Conservation (phyloP, 2,113 vertebrate genomes). For the Saccopteryx leptura region DNA sequence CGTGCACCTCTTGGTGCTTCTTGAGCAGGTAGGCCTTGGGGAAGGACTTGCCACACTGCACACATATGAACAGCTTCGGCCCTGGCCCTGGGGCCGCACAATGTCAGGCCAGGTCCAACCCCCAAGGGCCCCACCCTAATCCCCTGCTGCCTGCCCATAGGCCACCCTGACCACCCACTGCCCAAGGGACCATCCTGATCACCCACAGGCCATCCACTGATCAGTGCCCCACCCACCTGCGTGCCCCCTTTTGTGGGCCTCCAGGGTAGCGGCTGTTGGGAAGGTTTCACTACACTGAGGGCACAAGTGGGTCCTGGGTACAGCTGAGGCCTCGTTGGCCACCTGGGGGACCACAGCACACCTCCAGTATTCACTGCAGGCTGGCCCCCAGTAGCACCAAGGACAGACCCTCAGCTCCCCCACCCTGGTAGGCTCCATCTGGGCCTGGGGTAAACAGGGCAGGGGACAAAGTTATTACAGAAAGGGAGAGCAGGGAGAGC, state of each 20-base stretch:
- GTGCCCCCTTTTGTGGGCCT: conserved; percentile 94
- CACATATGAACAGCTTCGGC: conserved; percentile 94
- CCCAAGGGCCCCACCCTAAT: background rate
- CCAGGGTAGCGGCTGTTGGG: conserved; percentile 91
- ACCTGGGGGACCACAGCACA: conserved; percentile 63
- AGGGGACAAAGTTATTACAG: background rate
- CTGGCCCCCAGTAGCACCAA: background rate
- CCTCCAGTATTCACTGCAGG: background rate
- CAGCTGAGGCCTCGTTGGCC: background rate
- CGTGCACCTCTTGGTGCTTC: conserved; percentile 97
- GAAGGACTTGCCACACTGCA: conserved; percentile 96
- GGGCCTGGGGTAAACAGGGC: background rate
- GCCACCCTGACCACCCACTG: background rate
- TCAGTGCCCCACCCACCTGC: conserved; percentile 88
- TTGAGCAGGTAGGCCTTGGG: conserved; percentile 96
- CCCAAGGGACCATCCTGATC: background rate
- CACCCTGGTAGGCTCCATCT: background rate
- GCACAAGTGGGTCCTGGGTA: conserved; percentile 85
- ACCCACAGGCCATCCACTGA: background rate
- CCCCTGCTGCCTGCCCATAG: background rate
- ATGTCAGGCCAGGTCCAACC: background rate
- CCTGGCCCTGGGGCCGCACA: conserved; percentile 91
- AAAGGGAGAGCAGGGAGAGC: background rate
- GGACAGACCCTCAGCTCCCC: background rate
- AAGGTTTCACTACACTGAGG: conserved; percentile 95